phyloP scores from a whole-genome alignment of 2,888 invertebrate species.

The Chirona hameri region DNA sequence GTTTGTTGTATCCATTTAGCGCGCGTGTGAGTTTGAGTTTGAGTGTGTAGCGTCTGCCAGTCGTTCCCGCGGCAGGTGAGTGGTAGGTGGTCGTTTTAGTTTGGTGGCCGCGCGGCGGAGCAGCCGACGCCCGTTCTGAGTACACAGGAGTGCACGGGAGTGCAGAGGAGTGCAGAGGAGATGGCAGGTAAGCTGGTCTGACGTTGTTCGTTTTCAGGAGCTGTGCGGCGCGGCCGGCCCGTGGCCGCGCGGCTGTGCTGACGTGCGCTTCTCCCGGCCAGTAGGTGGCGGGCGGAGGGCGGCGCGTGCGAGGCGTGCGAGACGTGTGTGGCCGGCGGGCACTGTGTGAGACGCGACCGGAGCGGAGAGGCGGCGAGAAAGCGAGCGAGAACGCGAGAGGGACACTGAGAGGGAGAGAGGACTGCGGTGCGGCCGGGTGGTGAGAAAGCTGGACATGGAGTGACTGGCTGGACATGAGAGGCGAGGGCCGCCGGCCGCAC shows the following conservation, averaged over 20 bases:
- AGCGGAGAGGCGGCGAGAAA: not conserved
- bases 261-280: not conserved
- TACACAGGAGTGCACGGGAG: too few species aligned
- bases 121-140: not conserved
- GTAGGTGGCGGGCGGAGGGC: slow-evolving; percentile 10
- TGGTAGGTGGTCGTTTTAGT: not conserved
- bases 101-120: not conserved
- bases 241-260: not conserved
- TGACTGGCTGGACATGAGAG: not conserved
- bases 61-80: too few species aligned
- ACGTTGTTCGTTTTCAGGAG: slow-evolving; percentile 10
- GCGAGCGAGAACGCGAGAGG: not conserved
- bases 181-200: not conserved
- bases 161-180: too few species aligned
- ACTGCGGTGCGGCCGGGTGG: not conserved
- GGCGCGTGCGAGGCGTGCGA: not conserved
- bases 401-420: not conserved
- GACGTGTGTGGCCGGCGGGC: not conserved
- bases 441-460: not conserved
- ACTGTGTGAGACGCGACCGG: not conserved
- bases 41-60: not conserved
- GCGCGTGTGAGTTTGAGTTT: not conserved
- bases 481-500: too few species aligned
- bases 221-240: not conserved
- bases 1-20: not conserved